Base-by-base conservation (phyloP, 2,888 invertebrate genomes). In the Incurvaria masculella region DNA sequence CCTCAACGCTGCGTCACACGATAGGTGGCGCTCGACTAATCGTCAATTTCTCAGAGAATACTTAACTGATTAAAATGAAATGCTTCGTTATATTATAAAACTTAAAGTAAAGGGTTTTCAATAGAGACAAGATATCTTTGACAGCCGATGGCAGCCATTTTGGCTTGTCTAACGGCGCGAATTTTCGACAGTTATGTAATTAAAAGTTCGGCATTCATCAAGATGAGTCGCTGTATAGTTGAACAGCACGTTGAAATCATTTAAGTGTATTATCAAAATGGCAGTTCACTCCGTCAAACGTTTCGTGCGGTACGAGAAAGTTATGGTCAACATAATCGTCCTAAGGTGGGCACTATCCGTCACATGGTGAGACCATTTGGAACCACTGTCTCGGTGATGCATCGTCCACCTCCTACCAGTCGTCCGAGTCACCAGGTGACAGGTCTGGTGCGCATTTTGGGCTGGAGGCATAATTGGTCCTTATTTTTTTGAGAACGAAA, bases 91-190 rank as follows among this genome's bases (percentile, higher is more conserved):
- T n/a, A n/a, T n/a, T n/a, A n/a, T n/a, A n/a, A n/a, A n/a, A n/a
- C n/a, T n/a, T n/a, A n/a, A n/a, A n/a, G n/a, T n/a, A 43, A 42
- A 47, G 38, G 38, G 16, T 20, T 46, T 46, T 46, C 20, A 46
- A 27, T 33, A 42, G 26, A 6, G 20, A 42, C 26, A 47, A 19
- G 20, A 20, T 23, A 47, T 27, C 18, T 33, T 44, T 10, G 16
- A 39, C 44, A 38, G 38, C 26, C 27, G 5, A 23, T 23, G 23
- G 10, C 6, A 5, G 10, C 23, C 23, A 6, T 10, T 10, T 23
- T 23, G 23, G 10, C 10, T 6, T 23, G 10, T 23, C 5, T 10
- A 5, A 6, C 5, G 23, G 23, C 10, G 23, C 23, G 10, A 23
- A 23, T 23, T 5, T 23, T 23, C 10, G 23, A 23, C 23, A 23